Evolutionary conservation across 2,797 vertebrate species (phyloP), one percentile per base, ranked within the genome.

Genomic region (Crenuchus spilurus): DNA sequence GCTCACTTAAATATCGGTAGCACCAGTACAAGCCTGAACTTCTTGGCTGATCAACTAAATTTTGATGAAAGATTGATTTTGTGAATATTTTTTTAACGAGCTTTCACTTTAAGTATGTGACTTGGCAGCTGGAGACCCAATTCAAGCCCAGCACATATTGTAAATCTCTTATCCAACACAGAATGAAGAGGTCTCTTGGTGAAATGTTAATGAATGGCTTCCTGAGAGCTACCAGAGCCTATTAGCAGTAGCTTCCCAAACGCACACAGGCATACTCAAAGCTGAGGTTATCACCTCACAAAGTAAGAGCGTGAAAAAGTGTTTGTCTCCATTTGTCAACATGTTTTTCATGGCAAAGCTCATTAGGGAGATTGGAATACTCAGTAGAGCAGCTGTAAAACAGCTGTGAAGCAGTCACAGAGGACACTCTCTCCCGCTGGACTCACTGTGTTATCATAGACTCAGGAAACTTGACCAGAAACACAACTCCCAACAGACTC

Each of bases 391-490:
- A 46, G 54, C 65, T 72, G 68, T 74, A n/a, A 39, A 65, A 74
- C 73, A 78, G 70, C 75, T 82, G 80, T 22, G 49, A 79, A 78
- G 62, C n/a, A 11, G 62, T 69, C 65, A 61, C 31, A 67, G 55
- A 52, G 75, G 31, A 51, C 44, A 22, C 68, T 69, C 64, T 61
- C 62, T 14, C 41, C 26, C 37, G 41, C 42, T 71, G 39, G 24
- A 41, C 44, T 72, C 44, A 22, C 64, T 73, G 62, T 22, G 41
- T 77, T 82, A 80, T 83, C 79, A 46, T 71, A 72, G 41, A 13
- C 68, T 65, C 76, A 84, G 79, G 81, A 81, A 81, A 67, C 79
- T 41, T 61, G 24, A 70, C 48, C 39, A 77, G 65, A 31, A 55
- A 72, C 30, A 39, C 58, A 72, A 66, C 52, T 80, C 82, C 77